These are phyloP conservation scores for Orthosia cruda DNA, from an alignment of 2,888 invertebrate species.

Conservation along the genomic window DNA sequence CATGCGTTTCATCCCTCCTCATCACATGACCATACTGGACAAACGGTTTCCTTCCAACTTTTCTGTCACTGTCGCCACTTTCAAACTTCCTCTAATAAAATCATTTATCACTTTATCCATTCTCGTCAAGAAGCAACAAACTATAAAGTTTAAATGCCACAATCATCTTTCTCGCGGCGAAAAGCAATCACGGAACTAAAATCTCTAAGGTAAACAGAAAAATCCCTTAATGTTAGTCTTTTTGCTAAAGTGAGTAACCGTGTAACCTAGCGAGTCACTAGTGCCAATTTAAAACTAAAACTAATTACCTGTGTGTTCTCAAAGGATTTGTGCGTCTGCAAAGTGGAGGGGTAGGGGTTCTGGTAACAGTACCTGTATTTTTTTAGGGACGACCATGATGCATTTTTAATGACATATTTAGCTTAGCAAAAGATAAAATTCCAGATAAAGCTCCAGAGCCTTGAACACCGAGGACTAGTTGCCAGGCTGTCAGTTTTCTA, in stretches of 20 bases:
- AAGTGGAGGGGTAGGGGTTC: conserved; percentile 25
- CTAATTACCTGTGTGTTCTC: conserved; percentile 57
- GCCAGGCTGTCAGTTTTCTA: too few relatives aligned
- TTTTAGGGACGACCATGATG: background rate
- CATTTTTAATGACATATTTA: too few relatives aligned
- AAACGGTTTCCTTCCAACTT: too few relatives aligned
- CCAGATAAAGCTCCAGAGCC: too few relatives aligned
- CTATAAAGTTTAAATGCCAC: conserved; percentile 5
- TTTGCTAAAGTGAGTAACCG: conserved; percentile 21
- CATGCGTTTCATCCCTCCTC: too few relatives aligned
- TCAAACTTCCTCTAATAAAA: too few relatives aligned
- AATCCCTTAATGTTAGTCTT: conserved; percentile 36
- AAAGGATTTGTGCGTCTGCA: conserved; percentile 33
- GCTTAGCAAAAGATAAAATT: background rate
- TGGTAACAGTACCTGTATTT: background rate
- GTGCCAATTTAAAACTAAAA: conserved; percentile 53
- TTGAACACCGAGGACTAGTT: background rate
- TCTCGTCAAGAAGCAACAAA: background rate
- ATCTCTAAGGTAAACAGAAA: conserved; percentile 17
- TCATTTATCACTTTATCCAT: too few relatives aligned
- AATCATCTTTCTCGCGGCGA: background rate
- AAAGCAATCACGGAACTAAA: conserved; percentile 1
- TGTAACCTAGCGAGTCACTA: conserved; percentile 41
- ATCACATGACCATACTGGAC: too few relatives aligned
- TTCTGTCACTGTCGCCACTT: too few relatives aligned